Percentiles rank a stretch among this genome's conserved stretches.
These are phyloP conservation scores for Sternotherus odoratus DNA, from an alignment of 2,797 vertebrate species.

Conservation along the genomic window DNA sequence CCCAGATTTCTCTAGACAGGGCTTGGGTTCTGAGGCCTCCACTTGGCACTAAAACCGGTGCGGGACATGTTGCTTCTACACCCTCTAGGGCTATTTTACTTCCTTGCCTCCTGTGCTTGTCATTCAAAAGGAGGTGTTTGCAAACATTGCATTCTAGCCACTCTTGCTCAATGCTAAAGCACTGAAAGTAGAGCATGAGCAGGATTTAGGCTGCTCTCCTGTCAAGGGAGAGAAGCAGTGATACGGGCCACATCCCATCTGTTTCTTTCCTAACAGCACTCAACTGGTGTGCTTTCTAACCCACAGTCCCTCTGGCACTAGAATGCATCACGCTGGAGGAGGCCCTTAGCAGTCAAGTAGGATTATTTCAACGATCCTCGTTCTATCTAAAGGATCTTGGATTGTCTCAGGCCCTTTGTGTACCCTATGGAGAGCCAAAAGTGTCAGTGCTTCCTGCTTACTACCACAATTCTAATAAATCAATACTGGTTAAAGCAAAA, in stretches of 20 bases:
- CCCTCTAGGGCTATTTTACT: background rate
- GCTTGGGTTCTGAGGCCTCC: background rate
- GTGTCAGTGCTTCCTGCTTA: conserved; percentile 71
- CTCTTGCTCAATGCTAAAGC: background rate
- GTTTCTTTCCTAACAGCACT: background rate
- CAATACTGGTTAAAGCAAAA: conserved; percentile 37
- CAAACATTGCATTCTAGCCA: rapidly evolving
- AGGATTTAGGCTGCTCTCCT: background rate
- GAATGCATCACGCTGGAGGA: background rate
- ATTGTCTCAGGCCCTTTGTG: conserved; percentile 57
- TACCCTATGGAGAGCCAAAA: conserved; percentile 59
- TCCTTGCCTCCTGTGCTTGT: no score
- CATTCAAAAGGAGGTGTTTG: background rate
- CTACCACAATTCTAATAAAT: background rate
- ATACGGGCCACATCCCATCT: background rate
- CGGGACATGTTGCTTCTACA: background rate
- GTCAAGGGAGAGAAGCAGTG: background rate
- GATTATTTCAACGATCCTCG: conserved; percentile 14
- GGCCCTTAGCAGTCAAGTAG: background rate
- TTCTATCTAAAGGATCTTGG: conserved; percentile 17
- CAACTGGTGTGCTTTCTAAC: background rate
- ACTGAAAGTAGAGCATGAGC: rapidly evolving
- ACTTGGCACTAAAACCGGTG: background rate
- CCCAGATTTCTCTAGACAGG: background rate
- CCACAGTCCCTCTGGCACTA: background rate